Evolutionary conservation across 2,888 invertebrate genomes (phyloP).

Genomic region (Norana najaformis): DNA sequence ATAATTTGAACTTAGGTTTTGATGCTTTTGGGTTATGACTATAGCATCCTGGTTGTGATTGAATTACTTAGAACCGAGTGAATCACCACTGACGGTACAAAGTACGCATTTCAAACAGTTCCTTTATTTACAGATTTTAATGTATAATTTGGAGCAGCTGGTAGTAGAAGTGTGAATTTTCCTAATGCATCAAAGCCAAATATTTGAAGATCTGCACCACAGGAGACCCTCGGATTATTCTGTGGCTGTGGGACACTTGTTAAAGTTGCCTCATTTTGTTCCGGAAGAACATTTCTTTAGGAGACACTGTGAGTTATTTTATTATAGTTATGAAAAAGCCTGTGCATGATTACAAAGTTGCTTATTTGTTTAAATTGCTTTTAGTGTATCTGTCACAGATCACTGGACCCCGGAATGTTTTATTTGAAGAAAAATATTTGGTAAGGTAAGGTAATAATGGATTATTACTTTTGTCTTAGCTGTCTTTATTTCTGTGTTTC

Average conservation of each 20-base stretch:
- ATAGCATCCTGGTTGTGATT: not conserved
- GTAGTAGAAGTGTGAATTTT: not conserved
- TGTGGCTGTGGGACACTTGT: not conserved
- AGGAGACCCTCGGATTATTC: conserved; percentile 13
- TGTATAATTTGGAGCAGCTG: not conserved
- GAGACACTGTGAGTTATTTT: not conserved
- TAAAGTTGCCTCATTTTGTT: not conserved
- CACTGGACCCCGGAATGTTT: too few species aligned
- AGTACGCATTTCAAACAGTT: not conserved
- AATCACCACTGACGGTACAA: not conserved
- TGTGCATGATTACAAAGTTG: not conserved
- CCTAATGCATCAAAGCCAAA: not conserved
- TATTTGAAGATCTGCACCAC: not conserved
- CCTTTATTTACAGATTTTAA: not conserved
- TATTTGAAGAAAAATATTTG: too few species aligned
- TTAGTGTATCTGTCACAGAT: too few species aligned
- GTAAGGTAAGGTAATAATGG: too few species aligned
- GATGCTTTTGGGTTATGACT: not conserved
- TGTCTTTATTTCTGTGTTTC: too few species aligned
- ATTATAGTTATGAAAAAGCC: not conserved
- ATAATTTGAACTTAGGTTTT: not conserved
- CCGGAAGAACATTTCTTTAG: not conserved
- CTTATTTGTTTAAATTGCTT: not conserved
- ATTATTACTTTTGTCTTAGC: too few species aligned
- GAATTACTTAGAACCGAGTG: not conserved